phyloP scores from a whole-genome alignment of 2,797 vertebrate genomes.

The Dicrostonyx torquatus region DNA sequence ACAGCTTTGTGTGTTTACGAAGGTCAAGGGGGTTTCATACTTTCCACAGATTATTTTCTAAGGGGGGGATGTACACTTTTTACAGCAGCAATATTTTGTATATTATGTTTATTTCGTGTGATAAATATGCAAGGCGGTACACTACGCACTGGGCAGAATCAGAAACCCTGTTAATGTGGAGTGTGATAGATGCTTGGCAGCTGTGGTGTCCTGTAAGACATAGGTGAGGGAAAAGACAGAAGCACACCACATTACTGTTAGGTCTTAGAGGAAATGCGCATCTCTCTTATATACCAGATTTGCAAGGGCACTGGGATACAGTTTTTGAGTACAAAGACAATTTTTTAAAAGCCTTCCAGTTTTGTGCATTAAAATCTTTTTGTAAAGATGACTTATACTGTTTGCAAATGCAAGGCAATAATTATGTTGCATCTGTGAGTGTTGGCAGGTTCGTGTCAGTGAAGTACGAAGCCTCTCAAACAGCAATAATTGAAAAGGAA shows the following conservation, averaged over 20 bases:
- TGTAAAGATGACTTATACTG: constrained; percentile 86
- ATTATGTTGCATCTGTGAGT: constrained; percentile 81
- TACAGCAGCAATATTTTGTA: constrained; percentile 90
- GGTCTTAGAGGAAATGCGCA: constrained; percentile 70
- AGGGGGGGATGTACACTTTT: constrained; percentile 88
- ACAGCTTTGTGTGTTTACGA: constrained; percentile 87
- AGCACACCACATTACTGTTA: constrained; percentile 71
- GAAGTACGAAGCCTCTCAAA: constrained; percentile 82
- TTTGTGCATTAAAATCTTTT: constrained; percentile 86
- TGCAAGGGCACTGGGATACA: constrained; percentile 81
- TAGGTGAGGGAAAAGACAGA: constrained; percentile 73
- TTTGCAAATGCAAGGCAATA: constrained; percentile 84
- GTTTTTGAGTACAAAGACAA: constrained; percentile 82
- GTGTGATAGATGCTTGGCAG: constrained; percentile 76
- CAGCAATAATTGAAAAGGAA: constrained; percentile 84
- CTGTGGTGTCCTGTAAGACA: constrained; percentile 77
- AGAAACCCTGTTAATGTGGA: constrained; percentile 77
- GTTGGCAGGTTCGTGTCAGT: constrained; percentile 81
- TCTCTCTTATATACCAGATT: constrained; percentile 81
- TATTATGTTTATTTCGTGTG: constrained; percentile 88
- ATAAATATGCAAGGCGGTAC: constrained; percentile 87
- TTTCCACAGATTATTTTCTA: constrained; percentile 89
- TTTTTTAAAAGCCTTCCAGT: constrained; percentile 82
- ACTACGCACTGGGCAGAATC: constrained; percentile 82
- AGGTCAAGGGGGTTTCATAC: constrained; percentile 88